Evolutionary conservation across 1,140 invertebrate species (phyloP).

Genomic region (Bombus picipes): DNA sequence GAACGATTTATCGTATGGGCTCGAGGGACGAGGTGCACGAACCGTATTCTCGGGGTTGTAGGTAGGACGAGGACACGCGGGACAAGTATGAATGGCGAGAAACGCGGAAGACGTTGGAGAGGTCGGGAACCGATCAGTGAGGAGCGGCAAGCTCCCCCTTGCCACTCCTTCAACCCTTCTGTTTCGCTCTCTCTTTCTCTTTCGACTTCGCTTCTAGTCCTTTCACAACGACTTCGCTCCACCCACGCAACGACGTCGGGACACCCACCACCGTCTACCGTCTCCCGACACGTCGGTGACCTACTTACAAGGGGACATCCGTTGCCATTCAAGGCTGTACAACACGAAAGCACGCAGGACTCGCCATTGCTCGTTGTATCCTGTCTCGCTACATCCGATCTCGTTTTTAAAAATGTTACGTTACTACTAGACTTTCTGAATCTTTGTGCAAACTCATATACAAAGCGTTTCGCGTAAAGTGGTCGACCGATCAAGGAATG

Average conservation of each 20-base stretch:
- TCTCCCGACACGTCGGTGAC: slow-evolving; percentile 60
- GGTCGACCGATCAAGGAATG: too few relatives aligned
- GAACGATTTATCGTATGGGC: too few relatives aligned
- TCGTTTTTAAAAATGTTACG: too few relatives aligned
- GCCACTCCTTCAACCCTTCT: slow-evolving; percentile 37
- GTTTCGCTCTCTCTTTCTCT: slow-evolving; percentile 28
- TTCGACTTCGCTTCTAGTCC: slow-evolving; percentile 43
- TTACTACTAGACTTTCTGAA: too few relatives aligned
- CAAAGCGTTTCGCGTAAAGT: too few relatives aligned
- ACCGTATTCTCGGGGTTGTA: slow-evolving; percentile 43
- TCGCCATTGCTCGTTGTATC: background rate
- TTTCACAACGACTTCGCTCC: slow-evolving; percentile 65
- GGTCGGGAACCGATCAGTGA: slow-evolving; percentile 77
- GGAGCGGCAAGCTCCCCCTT: slow-evolving; percentile 36
- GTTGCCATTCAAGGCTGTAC: slow-evolving; percentile 56
- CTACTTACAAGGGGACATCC: slow-evolving; percentile 55
- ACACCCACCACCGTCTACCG: slow-evolving; percentile 61
- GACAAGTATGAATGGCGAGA: slow-evolving; percentile 69
- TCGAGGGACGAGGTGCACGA: background rate
- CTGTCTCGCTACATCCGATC: too few relatives aligned
- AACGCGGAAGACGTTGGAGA: slow-evolving; percentile 75
- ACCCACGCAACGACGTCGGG: slow-evolving; percentile 66
- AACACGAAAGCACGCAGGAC: slow-evolving; percentile 29
- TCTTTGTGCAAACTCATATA: too few relatives aligned
- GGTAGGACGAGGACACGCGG: slow-evolving; percentile 62